phyloP scores from a whole-genome alignment of 2,888 invertebrate species.

The Ypsolopha sequella region DNA sequence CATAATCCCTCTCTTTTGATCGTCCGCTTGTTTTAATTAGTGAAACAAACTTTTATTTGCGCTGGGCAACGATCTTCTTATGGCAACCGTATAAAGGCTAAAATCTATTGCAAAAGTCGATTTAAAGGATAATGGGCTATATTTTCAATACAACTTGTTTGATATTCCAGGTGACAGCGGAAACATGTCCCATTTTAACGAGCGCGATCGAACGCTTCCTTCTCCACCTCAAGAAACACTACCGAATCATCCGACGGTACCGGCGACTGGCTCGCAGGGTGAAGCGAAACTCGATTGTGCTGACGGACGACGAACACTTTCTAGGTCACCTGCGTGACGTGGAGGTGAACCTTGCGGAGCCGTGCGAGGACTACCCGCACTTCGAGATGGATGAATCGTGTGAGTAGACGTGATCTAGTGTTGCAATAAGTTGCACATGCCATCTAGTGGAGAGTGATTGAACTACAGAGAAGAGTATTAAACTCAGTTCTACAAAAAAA shows the following conservation, averaged over 20 bases:
- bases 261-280: neutral
- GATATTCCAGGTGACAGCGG: constrained; percentile 26
- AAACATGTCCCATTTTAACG: constrained; percentile 66
- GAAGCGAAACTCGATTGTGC: no score
- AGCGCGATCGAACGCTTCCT: constrained; percentile 67
- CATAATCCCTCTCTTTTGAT: no score
- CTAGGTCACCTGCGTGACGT: constrained; percentile 44
- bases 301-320: constrained; percentile 1
- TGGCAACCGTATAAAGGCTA: no score
- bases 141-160: constrained; percentile 9
- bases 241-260: neutral
- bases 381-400: constrained; percentile 83
- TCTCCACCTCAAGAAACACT: constrained; percentile 28
- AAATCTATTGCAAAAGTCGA: no score
- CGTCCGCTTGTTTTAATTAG: no score
- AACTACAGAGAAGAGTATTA: no score
- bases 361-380: constrained; percentile 77
- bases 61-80: no score
- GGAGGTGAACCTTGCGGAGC: constrained; percentile 63
- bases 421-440: no score
- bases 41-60: no score
- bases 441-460: no score
- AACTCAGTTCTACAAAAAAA: no score
- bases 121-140: no score
- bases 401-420: constrained; percentile 48